These are phyloP conservation scores for Varecia variegata DNA, from an alignment of 2,797 vertebrate species.

Conservation along the genomic window DNA sequence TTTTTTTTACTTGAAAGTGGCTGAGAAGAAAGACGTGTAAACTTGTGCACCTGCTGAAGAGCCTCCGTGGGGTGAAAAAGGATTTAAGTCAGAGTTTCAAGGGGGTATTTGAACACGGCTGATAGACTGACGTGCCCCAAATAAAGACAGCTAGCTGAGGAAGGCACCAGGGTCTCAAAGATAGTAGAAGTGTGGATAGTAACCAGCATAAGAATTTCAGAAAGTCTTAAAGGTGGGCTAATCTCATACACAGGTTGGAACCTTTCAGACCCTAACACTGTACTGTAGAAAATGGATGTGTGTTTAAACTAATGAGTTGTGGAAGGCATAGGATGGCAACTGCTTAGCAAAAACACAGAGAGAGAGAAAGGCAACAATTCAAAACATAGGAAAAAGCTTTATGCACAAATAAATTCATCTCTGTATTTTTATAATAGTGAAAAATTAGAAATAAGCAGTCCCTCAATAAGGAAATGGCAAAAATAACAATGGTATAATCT, in stretches of 20 bases:
- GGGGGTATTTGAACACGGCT: neutral
- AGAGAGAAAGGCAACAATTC: neutral
- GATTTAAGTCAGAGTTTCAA: conserved; percentile 7
- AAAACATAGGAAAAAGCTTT: neutral
- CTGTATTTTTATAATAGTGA: neutral
- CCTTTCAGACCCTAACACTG: neutral
- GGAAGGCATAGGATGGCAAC: neutral
- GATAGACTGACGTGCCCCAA: neutral
- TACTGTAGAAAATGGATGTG: neutral
- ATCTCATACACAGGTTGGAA: neutral
- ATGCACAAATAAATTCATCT: neutral
- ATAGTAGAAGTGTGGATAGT: neutral
- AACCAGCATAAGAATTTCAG: neutral
- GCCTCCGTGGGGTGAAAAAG: neutral
- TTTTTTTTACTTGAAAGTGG: neutral
- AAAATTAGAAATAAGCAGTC: conserved; percentile 29
- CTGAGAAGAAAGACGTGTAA: neutral
- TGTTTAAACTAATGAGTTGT: neutral
- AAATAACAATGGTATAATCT: neutral
- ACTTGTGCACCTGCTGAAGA: neutral
- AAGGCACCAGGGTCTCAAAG: neutral
- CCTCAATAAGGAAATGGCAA: neutral
- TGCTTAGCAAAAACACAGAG: neutral
- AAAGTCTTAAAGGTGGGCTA: neutral
- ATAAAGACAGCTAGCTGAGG: neutral